Base-by-base conservation (phyloP, 2,113 vertebrate genomes). In the Galemys pyrenaicus region DNA sequence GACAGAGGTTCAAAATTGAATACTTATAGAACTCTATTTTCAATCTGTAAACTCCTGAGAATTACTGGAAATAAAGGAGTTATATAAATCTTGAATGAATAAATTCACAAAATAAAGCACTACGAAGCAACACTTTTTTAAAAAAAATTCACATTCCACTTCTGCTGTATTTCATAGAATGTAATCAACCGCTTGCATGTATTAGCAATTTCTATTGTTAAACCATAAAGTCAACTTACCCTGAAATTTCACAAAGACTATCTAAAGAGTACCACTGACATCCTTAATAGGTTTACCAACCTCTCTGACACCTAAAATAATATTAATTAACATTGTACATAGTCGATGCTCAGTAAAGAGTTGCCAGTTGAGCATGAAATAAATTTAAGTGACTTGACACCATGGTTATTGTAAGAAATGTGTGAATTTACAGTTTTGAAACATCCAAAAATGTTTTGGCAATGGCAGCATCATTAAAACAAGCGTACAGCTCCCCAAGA, bases 11-110 rank as follows among this genome's bases (percentile, higher is more conserved):
- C 6, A 2, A 44, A 88, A 54, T 6, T 35, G 30, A 87, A 92
- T 62, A 41, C 4, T 85, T 89, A 73, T 24, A 64, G 32, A 93
- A 79, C 20, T 79, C 51, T 20, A 60, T 64, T 74, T 93, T 54
- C 79, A 30, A 60, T 93, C 79, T 89, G 62, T 87, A 93, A 89
- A 80, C 75, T 92, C 89, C 70, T 56, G 46, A 64, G 28, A 58
- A 41, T 54, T 86, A 44, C 82, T 65, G 39, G 24, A 89, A 78
- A 32, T 87, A 81, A 51, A 8, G 41, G 32, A 16, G 35, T 39
- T 79, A 70, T 60, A 20, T 54, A 89, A 87, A 77, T 87, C 32
- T 89, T 83, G 30, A 89, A 49, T 92, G 35, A 83, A 68, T 87
- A 91, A 54, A 77, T 85, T 88, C 32, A 75, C 75, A 26, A 71